phyloP scores from a whole-genome alignment of 2,888 invertebrate species.

The Drosophila meridiana region DNA sequence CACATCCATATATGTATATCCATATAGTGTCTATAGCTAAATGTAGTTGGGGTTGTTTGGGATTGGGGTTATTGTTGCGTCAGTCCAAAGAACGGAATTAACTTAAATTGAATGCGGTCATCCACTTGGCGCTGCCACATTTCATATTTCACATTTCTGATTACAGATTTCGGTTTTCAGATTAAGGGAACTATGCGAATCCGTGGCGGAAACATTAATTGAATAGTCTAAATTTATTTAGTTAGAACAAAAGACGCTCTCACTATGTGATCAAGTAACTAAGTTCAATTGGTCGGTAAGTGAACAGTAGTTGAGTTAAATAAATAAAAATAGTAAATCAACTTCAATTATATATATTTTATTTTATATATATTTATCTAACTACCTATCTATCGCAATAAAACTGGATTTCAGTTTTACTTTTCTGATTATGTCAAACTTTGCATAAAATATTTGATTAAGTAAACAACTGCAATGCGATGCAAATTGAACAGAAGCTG shows the following conservation, averaged over 20 bases:
- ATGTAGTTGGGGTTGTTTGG: neutral
- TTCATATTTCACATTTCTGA: slow-evolving; percentile 12
- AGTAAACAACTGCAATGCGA: slow-evolving; percentile 3
- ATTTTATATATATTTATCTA: too few relatives aligned
- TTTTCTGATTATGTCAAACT: neutral
- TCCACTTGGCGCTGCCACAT: slow-evolving; percentile 22
- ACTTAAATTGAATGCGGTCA: slow-evolving; percentile 59
- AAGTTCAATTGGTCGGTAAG: slow-evolving; percentile 24
- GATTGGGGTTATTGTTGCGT: slow-evolving; percentile 12
- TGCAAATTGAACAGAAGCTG: slow-evolving; percentile 13
- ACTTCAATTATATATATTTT: too few relatives aligned
- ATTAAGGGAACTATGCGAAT: slow-evolving; percentile 36
- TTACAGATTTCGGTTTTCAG: slow-evolving; percentile 36
- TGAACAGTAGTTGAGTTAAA: neutral
- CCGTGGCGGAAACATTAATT: slow-evolving; percentile 71
- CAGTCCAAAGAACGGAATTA: slow-evolving; percentile 48
- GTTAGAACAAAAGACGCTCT: slow-evolving; percentile 40
- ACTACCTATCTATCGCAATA: neutral
- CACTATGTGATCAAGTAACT: slow-evolving; percentile 8
- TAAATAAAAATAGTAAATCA: too few relatives aligned
- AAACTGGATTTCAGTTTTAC: neutral
- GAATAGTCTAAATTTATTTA: slow-evolving; percentile 54
- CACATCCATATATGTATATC: neutral
- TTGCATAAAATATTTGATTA: neutral
- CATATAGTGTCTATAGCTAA: neutral